Evolutionary conservation across 2,888 invertebrate genomes (phyloP).

Genomic region (Heteromyza rotundicornis): DNA sequence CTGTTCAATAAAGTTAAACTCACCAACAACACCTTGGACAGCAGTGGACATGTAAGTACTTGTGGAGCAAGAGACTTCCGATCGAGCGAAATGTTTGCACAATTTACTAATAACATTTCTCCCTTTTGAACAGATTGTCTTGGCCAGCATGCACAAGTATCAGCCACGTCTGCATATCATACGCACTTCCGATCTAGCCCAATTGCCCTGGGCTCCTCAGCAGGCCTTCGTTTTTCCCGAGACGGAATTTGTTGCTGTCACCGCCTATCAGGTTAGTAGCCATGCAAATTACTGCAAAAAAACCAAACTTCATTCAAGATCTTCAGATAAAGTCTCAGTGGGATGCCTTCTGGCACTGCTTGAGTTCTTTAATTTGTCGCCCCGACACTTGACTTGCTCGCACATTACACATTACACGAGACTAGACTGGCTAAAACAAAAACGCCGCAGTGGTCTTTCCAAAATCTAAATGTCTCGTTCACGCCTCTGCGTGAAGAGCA

Average conservation of each 20-base stretch:
- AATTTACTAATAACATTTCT: slow-evolving; percentile 2
- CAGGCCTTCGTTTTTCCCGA: slow-evolving; percentile 75
- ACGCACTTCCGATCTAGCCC: slow-evolving; percentile 74
- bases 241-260: slow-evolving; percentile 94
- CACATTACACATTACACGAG: neutral
- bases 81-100: neutral
- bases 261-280: slow-evolving; percentile 86
- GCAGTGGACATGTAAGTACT: slow-evolving; percentile 77
- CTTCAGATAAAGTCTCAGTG: slow-evolving; percentile 27
- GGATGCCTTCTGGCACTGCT: slow-evolving; percentile 25
- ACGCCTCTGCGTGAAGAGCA: slow-evolving; percentile 18
- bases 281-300: too few species aligned
- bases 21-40: slow-evolving; percentile 84
- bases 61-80: too few species aligned
- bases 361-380: too few species aligned
- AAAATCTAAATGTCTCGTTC: slow-evolving; percentile 16
- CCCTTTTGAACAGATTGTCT: slow-evolving; percentile 71
- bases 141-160: slow-evolving; percentile 98
- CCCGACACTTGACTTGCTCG: slow-evolving; percentile 37
- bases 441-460: neutral
- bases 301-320: slow-evolving; percentile 24
- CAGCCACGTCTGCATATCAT: slow-evolving; percentile 87
- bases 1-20: slow-evolving; percentile 85
- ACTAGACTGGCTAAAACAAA: neutral
- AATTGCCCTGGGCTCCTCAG: slow-evolving; percentile 75